Evolutionary conservation across 2,888 invertebrate genomes (phyloP).

Genomic region (Tromatobia lineatoria): DNA sequence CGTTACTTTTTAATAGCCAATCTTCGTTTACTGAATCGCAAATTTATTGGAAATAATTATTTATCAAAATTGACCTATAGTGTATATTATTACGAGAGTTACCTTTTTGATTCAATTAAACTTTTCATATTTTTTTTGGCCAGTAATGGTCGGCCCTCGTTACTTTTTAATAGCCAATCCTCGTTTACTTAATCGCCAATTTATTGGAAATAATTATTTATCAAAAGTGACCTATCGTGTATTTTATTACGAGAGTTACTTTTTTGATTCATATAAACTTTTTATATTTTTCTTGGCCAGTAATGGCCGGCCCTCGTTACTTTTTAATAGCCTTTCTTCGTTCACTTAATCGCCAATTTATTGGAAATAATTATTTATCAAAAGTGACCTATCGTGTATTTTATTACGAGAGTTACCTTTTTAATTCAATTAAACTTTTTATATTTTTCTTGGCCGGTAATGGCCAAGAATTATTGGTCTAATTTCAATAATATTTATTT

Average conservation of each 20-base stretch:
- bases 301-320: not conserved
- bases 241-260: no score
- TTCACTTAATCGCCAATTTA: not conserved
- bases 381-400: not conserved
- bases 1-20: slow-evolving; percentile 2
- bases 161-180: no score
- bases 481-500: no score
- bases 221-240: no score
- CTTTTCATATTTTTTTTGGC: no score
- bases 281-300: not conserved
- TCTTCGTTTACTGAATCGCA: not conserved
- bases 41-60: not conserved
- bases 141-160: no score
- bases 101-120: no score
- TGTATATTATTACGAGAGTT: not conserved
- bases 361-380: not conserved
- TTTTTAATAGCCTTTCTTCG: not conserved
- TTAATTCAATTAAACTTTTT: no score
- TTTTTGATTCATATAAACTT: no score
- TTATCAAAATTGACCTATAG: not conserved
- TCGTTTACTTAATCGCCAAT: no score
- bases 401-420: not conserved
- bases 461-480: no score
- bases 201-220: no score
- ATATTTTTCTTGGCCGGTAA: not conserved